Evolutionary conservation across 1,140 invertebrate genomes (phyloP).

Genomic region (Oncopodura yosiiana): DNA sequence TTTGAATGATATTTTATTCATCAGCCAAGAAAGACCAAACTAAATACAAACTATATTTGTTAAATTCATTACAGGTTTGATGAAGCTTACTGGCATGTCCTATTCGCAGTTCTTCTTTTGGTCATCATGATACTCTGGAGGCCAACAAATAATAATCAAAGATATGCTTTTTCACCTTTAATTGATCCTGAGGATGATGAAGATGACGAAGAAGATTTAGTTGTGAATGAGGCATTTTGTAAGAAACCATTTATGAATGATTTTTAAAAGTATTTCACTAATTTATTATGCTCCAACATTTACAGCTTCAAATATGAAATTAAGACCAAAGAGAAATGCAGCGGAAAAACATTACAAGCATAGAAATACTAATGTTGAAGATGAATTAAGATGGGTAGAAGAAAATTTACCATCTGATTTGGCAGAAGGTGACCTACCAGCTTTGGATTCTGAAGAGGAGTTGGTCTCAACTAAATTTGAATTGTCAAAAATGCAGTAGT

Average conservation of each 20-base stretch:
- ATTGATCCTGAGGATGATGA: slow-evolving; percentile 64
- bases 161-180: slow-evolving; percentile 71
- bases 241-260: slow-evolving; percentile 24
- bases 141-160: slow-evolving; percentile 87
- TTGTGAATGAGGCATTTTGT: slow-evolving; percentile 74
- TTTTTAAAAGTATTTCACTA: background rate
- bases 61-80: no score
- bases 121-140: slow-evolving; percentile 92
- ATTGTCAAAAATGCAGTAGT: slow-evolving; percentile 82
- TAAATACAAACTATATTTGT: no score
- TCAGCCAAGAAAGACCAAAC: no score
- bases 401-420: slow-evolving; percentile 74
- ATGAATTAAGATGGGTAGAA: slow-evolving; percentile 82
- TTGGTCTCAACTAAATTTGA: slow-evolving; percentile 79
- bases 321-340: slow-evolving; percentile 22
- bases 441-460: slow-evolving; percentile 82
- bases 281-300: background rate
- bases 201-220: slow-evolving; percentile 68
- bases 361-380: slow-evolving; percentile 42
- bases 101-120: slow-evolving; percentile 75
- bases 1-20: no score
- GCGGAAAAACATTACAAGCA: slow-evolving; percentile 16
- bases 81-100: slow-evolving; percentile 86
- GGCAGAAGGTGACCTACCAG: slow-evolving; percentile 60
- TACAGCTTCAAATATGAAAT: slow-evolving; percentile 21